Conservation (phyloP, 2,888 invertebrate genomes). For the Ditula angustiorana region DNA sequence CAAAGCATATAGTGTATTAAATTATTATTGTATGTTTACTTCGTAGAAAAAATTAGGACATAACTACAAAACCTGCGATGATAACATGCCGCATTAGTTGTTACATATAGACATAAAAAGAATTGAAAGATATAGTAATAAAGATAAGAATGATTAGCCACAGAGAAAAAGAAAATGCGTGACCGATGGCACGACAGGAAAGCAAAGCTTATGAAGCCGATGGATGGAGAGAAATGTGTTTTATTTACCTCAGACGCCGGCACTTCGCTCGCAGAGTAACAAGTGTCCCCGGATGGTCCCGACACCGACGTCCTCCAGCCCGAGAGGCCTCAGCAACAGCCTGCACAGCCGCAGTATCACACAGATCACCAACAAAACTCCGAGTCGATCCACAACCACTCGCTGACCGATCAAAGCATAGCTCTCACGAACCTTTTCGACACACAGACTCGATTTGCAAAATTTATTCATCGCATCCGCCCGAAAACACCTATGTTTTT, state of each 20-base stretch:
- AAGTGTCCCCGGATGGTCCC: slow-evolving; percentile 52
- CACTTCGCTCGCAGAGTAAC: slow-evolving; percentile 53
- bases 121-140: slow-evolving; percentile 40
- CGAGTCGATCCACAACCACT: slow-evolving; percentile 72
- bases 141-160: slow-evolving; percentile 38
- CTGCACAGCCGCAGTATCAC: slow-evolving; percentile 64
- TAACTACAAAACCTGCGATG: slow-evolving; percentile 7
- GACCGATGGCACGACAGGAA: slow-evolving; percentile 37
- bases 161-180: slow-evolving; percentile 44
- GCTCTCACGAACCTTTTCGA: slow-evolving; percentile 80
- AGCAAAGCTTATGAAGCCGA: slow-evolving; percentile 9
- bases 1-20: not conserved
- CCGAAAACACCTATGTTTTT: slow-evolving; percentile 76
- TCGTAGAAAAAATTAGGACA: not conserved
- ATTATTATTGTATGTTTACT: not conserved
- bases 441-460: slow-evolving; percentile 83
- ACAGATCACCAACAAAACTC: slow-evolving; percentile 61
- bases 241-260: slow-evolving; percentile 42
- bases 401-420: slow-evolving; percentile 81
- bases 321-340: slow-evolving; percentile 51
- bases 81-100: slow-evolving; percentile 1
- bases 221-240: not conserved
- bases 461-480: slow-evolving; percentile 86
- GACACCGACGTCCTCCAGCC: slow-evolving; percentile 49
- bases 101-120: not conserved